Conservation (phyloP, 2,797 vertebrate genomes). For the Bryconaethiops microstoma region DNA sequence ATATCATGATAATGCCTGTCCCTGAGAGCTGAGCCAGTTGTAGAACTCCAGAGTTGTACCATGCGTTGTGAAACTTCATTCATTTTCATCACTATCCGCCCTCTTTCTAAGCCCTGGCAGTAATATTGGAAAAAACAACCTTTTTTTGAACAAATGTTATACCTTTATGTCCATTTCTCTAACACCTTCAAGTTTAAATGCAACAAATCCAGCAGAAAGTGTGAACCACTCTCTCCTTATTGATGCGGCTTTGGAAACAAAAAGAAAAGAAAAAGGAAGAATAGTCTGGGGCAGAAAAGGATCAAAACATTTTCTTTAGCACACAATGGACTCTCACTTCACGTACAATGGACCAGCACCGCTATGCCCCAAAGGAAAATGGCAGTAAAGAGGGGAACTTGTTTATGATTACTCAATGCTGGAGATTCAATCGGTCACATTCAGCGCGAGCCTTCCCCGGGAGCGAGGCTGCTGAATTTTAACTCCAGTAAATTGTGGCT, state of each 20-base stretch:
- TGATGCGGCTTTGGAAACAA: no score
- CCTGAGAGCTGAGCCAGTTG: no score
- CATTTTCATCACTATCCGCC: no score
- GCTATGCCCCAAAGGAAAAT: not conserved
- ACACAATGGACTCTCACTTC: not conserved
- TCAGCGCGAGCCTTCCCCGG: slow-evolving; percentile 4
- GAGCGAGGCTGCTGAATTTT: slow-evolving; percentile 39
- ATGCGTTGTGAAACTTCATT: no score
- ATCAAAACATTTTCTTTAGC: not conserved
- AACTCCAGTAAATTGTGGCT: slow-evolving; percentile 46
- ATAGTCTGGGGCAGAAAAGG: not conserved
- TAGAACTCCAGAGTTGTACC: no score
- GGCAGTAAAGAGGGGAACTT: not conserved
- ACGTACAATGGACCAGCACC: not conserved
- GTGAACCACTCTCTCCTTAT: no score
- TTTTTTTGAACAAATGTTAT: not conserved
- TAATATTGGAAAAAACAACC: not conserved
- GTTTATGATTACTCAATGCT: slow-evolving; percentile 10
- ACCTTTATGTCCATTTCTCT: not conserved
- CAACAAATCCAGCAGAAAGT: not conserved
- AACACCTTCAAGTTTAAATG: not conserved
- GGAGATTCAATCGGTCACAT: slow-evolving; percentile 12
- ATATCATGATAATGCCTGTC: no score
- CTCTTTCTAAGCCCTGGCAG: no score
- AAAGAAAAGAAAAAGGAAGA: not conserved